A percentile compares a stretch with the other conserved stretches of the same genome.
phyloP scores from a whole-genome alignment of 1,140 invertebrate species.

The Drosophila takahashii region DNA sequence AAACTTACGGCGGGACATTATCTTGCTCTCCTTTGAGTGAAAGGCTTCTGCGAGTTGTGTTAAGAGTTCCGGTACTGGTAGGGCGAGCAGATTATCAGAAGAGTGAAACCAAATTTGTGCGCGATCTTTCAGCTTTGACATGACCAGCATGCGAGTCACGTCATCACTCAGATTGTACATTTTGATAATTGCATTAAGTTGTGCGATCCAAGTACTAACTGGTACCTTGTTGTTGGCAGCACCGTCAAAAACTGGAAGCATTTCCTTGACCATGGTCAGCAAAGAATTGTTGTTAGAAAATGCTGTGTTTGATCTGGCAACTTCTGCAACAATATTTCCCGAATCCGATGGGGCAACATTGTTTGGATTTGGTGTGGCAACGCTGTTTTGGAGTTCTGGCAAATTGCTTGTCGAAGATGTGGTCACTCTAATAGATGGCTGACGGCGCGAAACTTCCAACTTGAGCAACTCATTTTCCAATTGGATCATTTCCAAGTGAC shows the following conservation, averaged over 20 bases:
- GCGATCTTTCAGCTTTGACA: slow-evolving; percentile 1
- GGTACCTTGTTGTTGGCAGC: background rate
- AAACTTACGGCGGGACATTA: too few species aligned
- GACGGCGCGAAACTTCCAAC: background rate
- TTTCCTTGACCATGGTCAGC: background rate
- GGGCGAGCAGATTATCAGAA: background rate
- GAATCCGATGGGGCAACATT: background rate
- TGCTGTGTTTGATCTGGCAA: background rate
- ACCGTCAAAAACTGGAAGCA: background rate
- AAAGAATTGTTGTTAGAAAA: background rate
- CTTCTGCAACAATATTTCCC: background rate
- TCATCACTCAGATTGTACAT: slow-evolving; percentile 1
- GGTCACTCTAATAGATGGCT: background rate
- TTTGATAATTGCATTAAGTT: background rate
- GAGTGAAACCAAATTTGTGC: slow-evolving; percentile 1
- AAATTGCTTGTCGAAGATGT: background rate
- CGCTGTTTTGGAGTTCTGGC: background rate
- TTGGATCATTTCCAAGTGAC: background rate
- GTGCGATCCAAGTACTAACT: background rate
- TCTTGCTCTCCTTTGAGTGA: background rate
- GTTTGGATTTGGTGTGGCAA: background rate
- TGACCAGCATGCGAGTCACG: background rate
- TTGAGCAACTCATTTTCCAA: background rate
- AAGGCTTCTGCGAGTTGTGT: background rate
- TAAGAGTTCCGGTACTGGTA: background rate